Conservation (phyloP, 2,888 invertebrate genomes). For the Drosophila mettleri region DNA sequence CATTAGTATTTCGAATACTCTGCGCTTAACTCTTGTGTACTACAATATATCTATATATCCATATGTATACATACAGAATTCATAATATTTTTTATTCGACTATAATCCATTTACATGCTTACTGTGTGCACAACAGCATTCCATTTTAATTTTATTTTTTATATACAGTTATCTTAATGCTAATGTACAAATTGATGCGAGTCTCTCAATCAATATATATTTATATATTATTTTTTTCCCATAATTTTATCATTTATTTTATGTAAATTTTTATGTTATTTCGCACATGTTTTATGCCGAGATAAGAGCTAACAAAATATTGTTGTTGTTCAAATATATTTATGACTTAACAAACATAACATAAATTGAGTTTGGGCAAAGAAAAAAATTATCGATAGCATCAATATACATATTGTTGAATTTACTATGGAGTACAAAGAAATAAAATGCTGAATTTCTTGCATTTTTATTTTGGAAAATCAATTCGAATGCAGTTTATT, state of each 20-base stretch:
- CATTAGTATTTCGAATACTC: conserved; percentile 71
- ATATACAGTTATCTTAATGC: conserved; percentile 61
- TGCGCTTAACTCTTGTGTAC: conserved; percentile 24
- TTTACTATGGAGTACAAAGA: not conserved
- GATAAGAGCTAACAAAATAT: conserved; percentile 51
- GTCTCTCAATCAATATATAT: conserved; percentile 41
- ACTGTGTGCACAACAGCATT: conserved; percentile 49
- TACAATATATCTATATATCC: conserved; percentile 15
- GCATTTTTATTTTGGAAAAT: not conserved
- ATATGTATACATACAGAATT: conserved; percentile 17
- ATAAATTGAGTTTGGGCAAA: conserved; percentile 14
- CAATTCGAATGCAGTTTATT: conserved; percentile 2
- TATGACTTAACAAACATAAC: conserved; percentile 17
- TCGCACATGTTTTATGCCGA: conserved; percentile 27
- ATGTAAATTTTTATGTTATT: conserved; percentile 39
- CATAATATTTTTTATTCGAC: conserved; percentile 27
- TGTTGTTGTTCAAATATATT: conserved; percentile 7
- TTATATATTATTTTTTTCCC: conserved; percentile 26
- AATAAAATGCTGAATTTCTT: not conserved
- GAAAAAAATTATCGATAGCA: not conserved
- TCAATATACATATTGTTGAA: not conserved
- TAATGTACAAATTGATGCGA: conserved; percentile 47
- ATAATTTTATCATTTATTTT: conserved; percentile 24
- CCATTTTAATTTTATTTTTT: conserved; percentile 2
- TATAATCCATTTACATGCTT: conserved; percentile 70